A percentile compares a stretch with the other conserved stretches of the same genome.
Conservation (phyloP, 2,797 vertebrate genomes). For the Phalanger gymnotis region DNA sequence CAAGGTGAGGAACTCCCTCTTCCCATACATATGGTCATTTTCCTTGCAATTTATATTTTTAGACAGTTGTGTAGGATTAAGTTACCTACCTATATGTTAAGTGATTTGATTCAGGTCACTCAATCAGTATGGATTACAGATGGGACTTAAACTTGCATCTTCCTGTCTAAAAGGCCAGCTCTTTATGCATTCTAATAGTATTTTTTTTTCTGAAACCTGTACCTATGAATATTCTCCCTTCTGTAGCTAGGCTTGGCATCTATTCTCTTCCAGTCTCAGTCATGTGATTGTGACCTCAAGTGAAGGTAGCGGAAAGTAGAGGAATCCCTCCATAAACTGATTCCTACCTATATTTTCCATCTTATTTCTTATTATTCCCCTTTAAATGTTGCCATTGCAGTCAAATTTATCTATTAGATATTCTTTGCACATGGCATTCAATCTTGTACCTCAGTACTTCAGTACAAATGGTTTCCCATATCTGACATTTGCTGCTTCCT, state of each 20-base stretch:
- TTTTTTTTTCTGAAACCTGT: background rate
- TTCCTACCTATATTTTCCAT: background rate
- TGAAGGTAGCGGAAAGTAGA: background rate
- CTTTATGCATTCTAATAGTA: background rate
- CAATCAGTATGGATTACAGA: no score
- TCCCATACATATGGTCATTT: no score
- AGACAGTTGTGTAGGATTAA: no score
- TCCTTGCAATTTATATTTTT: no score
- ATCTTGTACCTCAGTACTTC: background rate
- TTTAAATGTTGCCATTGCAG: background rate
- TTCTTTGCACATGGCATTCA: background rate
- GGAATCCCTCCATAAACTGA: background rate
- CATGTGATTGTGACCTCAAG: background rate
- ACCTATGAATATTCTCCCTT: background rate
- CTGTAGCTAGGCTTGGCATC: background rate
- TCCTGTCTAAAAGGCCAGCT: background rate
- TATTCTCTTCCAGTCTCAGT: background rate
- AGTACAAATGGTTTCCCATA: no score
- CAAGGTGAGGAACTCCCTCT: no score
- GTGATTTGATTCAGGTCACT: no score
- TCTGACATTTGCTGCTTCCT: no score
- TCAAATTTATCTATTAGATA: background rate
- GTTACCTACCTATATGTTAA: no score
- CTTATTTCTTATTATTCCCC: background rate
- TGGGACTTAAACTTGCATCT: background rate